Percentiles rank a stretch among this genome's conserved stretches.
Evolutionary conservation across 2,888 invertebrate species (phyloP).

Genomic region (Anoplius nigerrimus): DNA sequence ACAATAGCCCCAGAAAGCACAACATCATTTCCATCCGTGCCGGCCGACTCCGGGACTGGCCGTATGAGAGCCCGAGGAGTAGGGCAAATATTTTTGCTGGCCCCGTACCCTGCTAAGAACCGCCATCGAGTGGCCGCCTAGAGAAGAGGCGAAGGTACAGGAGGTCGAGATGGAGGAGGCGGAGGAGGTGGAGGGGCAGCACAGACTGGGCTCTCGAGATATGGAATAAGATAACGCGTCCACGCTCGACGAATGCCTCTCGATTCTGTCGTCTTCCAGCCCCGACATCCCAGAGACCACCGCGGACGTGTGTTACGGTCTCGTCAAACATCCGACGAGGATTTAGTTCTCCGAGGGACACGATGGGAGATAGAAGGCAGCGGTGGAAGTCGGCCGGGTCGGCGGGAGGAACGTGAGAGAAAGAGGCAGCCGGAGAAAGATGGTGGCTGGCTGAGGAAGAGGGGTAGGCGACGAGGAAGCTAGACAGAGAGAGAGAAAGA

Average conservation of each 20-base stretch:
- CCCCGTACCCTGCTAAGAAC: too few relatives aligned
- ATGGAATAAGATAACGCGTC: constrained; percentile 7
- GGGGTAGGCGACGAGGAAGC: constrained; percentile 16
- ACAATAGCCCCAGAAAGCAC: too few relatives aligned
- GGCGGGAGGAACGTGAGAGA: constrained; percentile 4
- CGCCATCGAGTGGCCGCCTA: too few relatives aligned
- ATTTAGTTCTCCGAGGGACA: constrained; percentile 52
- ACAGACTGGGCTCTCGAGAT: background rate
- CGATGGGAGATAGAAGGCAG: constrained; percentile 21
- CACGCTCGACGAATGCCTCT: constrained; percentile 11
- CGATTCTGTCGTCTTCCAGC: constrained; percentile 13
- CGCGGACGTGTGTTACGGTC: constrained; percentile 56
- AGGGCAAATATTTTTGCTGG: too few relatives aligned
- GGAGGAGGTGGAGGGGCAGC: background rate
- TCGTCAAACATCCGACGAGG: constrained; percentile 54
- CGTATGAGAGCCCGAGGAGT: too few relatives aligned
- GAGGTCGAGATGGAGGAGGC: background rate
- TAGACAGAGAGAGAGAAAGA: constrained; percentile 1
- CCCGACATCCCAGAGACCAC: constrained; percentile 29
- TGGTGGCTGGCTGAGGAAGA: too few relatives aligned
- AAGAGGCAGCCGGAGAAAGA: background rate
- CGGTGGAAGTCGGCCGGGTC: constrained; percentile 13
- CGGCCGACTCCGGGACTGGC: too few relatives aligned
- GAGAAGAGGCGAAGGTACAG: background rate
- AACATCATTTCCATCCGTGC: too few relatives aligned